Evolutionary conservation across 2,888 invertebrate species (phyloP).

Genomic region (Catonia carolina): DNA sequence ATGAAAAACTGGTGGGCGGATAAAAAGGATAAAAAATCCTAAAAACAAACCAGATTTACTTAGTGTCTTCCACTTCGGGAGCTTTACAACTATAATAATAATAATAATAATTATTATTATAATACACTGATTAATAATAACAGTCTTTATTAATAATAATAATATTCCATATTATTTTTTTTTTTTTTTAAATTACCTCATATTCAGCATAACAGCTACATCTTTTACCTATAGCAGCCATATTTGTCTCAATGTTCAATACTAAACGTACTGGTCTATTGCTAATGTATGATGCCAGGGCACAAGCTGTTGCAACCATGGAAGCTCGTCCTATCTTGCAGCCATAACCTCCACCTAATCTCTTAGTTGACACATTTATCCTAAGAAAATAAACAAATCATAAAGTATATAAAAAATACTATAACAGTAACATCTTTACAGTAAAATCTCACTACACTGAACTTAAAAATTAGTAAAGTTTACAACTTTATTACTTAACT

Average conservation of each 20-base stretch:
- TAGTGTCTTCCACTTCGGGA: too few species aligned
- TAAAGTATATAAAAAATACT: neutral
- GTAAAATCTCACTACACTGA: too few species aligned
- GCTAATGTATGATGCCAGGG: slow-evolving; percentile 40
- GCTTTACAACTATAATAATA: too few species aligned
- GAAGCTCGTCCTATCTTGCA: slow-evolving; percentile 43
- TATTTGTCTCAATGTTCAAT: slow-evolving; percentile 42
- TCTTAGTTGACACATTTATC: slow-evolving; percentile 41
- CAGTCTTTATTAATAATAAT: too few species aligned
- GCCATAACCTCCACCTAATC: slow-evolving; percentile 46
- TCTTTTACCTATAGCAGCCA: slow-evolving; percentile 40
- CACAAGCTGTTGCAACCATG: slow-evolving; percentile 41
- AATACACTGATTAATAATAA: too few species aligned
- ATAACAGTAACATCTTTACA: neutral
- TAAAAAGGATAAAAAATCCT: too few species aligned
- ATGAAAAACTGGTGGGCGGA: too few species aligned
- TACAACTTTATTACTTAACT: too few species aligned
- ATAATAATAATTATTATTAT: too few species aligned
- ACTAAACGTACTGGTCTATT: slow-evolving; percentile 42
- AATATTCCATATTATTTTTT: too few species aligned
- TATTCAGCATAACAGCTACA: slow-evolving; percentile 35
- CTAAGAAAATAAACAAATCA: slow-evolving; percentile 31
- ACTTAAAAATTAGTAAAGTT: too few species aligned
- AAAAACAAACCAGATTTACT: too few species aligned
- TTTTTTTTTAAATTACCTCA: slow-evolving; percentile 34